Evolutionary conservation across 2,797 vertebrate species (phyloP).

Genomic region (Microctenopoma steveboyesi): DNA sequence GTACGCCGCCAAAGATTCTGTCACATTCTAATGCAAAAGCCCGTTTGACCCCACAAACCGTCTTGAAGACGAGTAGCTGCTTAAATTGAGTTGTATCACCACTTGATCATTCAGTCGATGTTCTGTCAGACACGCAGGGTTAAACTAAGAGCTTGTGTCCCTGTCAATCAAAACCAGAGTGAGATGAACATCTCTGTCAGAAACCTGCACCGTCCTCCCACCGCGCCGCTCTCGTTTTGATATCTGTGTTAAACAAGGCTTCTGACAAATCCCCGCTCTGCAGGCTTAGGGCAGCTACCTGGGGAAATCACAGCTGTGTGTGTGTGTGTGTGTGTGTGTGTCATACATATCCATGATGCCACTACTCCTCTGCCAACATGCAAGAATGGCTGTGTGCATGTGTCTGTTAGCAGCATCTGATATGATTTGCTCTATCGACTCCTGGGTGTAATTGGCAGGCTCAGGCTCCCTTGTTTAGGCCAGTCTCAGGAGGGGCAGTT

Average conservation of each 20-base stretch:
- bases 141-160: slow-evolving; percentile 65
- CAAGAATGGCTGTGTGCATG: slow-evolving; percentile 17
- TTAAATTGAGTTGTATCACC: slow-evolving; percentile 57
- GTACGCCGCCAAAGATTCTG: slow-evolving; percentile 5
- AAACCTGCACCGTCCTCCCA: slow-evolving; percentile 26
- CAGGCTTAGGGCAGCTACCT: slow-evolving; percentile 69
- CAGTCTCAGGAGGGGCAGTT: slow-evolving; percentile 72
- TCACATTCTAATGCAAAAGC: slow-evolving; percentile 48
- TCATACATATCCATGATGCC: slow-evolving; percentile 80
- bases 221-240: slow-evolving; percentile 60
- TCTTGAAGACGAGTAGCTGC: slow-evolving; percentile 36
- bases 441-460: slow-evolving; percentile 76
- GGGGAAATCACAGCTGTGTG: slow-evolving; percentile 82
- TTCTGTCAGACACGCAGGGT: slow-evolving; percentile 54
- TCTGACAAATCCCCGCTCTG: slow-evolving; percentile 69
- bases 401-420: slow-evolving; percentile 40
- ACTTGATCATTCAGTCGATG: slow-evolving; percentile 73
- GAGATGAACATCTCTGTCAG: slow-evolving; percentile 70
- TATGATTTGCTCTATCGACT: slow-evolving; percentile 47
- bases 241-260: slow-evolving; percentile 77
- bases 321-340: slow-evolving; percentile 53
- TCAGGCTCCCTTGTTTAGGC: slow-evolving; percentile 62
- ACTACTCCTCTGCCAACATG: slow-evolving; percentile 41
- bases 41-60: slow-evolving; percentile 52
- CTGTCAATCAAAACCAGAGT: slow-evolving; percentile 69